These are phyloP conservation scores for Tigriopus californicus DNA, from an alignment of 2,888 invertebrate species.

Conservation along the genomic window DNA sequence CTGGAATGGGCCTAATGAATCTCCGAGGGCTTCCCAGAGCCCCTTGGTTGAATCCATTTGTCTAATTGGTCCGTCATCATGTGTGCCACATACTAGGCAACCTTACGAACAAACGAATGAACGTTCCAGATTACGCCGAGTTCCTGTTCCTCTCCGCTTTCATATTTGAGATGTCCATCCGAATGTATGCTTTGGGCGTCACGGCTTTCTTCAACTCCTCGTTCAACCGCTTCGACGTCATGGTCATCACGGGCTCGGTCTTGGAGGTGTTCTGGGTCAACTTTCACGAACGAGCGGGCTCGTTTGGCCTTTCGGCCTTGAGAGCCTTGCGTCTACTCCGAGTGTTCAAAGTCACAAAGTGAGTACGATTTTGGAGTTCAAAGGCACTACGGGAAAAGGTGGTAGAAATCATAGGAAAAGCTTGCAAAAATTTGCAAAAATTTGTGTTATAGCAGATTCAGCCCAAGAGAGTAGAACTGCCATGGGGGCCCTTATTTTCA, in stretches of 20 bases:
- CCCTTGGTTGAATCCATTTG: neutral
- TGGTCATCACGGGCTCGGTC: conserved; percentile 94
- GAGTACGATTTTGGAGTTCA: conserved; percentile 22
- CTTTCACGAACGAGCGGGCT: conserved; percentile 60
- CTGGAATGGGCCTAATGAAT: too few species aligned
- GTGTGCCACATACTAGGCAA: neutral
- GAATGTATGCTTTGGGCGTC: conserved; percentile 95
- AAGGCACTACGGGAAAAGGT: too few species aligned
- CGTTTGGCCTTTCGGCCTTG: conserved; percentile 92
- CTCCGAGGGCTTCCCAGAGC: too few species aligned
- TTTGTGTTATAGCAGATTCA: too few species aligned
- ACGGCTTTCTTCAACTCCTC: conserved; percentile 96
- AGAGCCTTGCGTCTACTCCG: conserved; percentile 88
- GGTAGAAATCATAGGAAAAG: too few species aligned
- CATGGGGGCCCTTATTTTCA: too few species aligned
- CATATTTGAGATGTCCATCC: conserved; percentile 97
- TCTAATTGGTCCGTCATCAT: neutral
- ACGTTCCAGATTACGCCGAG: conserved; percentile 73
- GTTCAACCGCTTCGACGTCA: conserved; percentile 99
- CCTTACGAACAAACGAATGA: conserved; percentile 13
- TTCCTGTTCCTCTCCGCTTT: conserved; percentile 94
- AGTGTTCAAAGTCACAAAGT: conserved; percentile 82
- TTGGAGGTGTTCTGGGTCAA: conserved; percentile 96
- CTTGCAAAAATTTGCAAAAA: too few species aligned
- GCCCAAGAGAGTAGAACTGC: too few species aligned